Evolutionary conservation across 2,113 vertebrate genomes (phyloP), one percentile per base, ranked within the genome.

Genomic region (Dromaius novaehollandiae): DNA sequence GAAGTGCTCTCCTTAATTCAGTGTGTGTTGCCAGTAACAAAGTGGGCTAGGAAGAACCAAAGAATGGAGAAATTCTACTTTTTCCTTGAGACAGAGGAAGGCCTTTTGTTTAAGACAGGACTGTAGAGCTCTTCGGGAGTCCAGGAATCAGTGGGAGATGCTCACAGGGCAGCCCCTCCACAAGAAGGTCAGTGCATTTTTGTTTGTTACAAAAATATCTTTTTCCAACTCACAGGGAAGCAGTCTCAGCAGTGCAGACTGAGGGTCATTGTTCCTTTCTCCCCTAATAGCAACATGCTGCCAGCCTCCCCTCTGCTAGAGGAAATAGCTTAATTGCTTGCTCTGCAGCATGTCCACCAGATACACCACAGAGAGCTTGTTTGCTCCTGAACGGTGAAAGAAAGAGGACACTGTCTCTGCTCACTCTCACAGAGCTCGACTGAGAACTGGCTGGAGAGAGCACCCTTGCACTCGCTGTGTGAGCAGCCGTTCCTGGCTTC

Each of bases 361-460:
- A 20, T 21, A 17, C 22, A 8, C 46, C 1, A 6, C 69, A 34
- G 68, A 36, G 30, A n/a, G 46, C 36, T 42, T 56, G 12, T 63
- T 63, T 42, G 68, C 82, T 73, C 46, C 46, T 17, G 17, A 9
- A 42, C 30, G 56, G 25, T 28, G 25, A 55, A 55, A 55, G 53
- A 26, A 55, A 55, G 53, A 55, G 26, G 36, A 42, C 3, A 0
- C 21, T 17, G 69, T 17, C 22, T 42, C 56, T 53, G 69, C 36
- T n/a, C 18, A 0, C 30, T 22, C 46, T 21, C 4, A 48, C 22
- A 36, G 13, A n/a, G 55, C 36, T n/a, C 8, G 0, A 48, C 46
- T 22, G 82, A 38, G 34, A 55, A 25, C 2, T 5, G 32, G 13
- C 2, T 46, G 70, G 32, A 60, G 32, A 55, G 55, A 32, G 40